These are phyloP conservation scores for Macrobrachium rosenbergii DNA, from an alignment of 1,140 invertebrate species.

Conservation along the genomic window DNA sequence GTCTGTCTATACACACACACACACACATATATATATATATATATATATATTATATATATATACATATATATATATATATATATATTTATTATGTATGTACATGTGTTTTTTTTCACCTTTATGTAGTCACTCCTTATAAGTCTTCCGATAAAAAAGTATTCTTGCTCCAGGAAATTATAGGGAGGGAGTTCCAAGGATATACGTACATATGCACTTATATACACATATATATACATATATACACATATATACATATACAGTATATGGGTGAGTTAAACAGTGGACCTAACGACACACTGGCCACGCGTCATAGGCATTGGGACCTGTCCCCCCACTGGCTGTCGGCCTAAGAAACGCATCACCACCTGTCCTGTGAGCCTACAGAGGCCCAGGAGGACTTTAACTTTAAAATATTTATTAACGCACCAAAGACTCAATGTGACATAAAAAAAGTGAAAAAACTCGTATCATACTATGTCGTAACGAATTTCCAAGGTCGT, in stretches of 20 bases:
- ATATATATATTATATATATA: slow-evolving; percentile 27
- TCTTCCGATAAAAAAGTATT: neutral
- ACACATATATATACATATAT: slow-evolving; percentile 25
- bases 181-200: neutral
- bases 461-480: too few species aligned
- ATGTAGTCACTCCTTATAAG: neutral
- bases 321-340: too few species aligned
- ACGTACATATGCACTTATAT: slow-evolving; percentile 17
- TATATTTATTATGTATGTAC: neutral
- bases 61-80: slow-evolving; percentile 9
- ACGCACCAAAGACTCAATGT: too few species aligned
- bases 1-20: slow-evolving; percentile 6
- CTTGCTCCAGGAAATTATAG: neutral
- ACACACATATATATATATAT: slow-evolving; percentile 40
- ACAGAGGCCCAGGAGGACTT: too few species aligned
- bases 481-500: too few species aligned
- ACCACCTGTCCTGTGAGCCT: too few species aligned
- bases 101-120: neutral
- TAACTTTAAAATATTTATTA: too few species aligned
- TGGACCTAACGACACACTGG: too few species aligned
- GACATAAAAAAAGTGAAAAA: too few species aligned
- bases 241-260: neutral
- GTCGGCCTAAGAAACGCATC: too few species aligned
- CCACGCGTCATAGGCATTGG: too few species aligned
- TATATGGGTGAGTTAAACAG: neutral